A percentile compares a stretch with the other conserved stretches of the same genome.
Evolutionary conservation across 2,888 invertebrate genomes (phyloP).

Genomic region (Hermaeophaga mercurialis): DNA sequence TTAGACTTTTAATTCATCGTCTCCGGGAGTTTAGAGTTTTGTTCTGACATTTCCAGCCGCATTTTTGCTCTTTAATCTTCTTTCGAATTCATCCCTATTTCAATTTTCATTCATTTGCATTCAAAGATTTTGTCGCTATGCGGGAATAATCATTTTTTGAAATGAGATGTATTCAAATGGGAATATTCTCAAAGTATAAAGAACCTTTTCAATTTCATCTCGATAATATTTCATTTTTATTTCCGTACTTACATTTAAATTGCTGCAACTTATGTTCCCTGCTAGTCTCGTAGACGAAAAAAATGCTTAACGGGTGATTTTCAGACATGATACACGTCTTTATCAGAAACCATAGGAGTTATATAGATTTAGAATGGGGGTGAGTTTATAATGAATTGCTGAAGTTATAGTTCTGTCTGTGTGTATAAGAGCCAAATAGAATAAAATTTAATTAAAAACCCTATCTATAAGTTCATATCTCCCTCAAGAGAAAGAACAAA

Average conservation of each 20-base stretch:
- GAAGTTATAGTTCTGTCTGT: too few relatives aligned
- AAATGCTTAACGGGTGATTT: background rate
- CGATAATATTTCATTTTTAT: constrained; percentile 26
- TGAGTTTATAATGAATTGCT: too few relatives aligned
- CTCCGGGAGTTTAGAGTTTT: constrained; percentile 28
- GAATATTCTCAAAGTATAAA: constrained; percentile 15
- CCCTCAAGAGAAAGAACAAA: too few relatives aligned
- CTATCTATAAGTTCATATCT: too few relatives aligned
- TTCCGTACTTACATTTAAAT: constrained; percentile 13
- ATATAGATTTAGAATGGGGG: too few relatives aligned
- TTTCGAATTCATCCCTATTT: constrained; percentile 33
- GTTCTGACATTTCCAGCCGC: constrained; percentile 35
- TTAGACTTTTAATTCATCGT: constrained; percentile 35
- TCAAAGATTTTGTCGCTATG: constrained; percentile 26
- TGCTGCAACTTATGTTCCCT: constrained; percentile 3
- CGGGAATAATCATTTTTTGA: constrained; percentile 24
- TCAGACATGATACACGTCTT: background rate
- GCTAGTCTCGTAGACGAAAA: background rate
- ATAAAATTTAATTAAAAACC: too few relatives aligned
- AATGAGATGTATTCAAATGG: constrained; percentile 30
- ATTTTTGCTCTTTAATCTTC: constrained; percentile 36
- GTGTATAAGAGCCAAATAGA: too few relatives aligned
- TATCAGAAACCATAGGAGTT: too few relatives aligned
- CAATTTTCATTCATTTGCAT: constrained; percentile 33
- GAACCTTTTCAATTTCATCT: constrained; percentile 21